phyloP scores from a whole-genome alignment of 2,113 vertebrate genomes.

The Abramis brama region DNA sequence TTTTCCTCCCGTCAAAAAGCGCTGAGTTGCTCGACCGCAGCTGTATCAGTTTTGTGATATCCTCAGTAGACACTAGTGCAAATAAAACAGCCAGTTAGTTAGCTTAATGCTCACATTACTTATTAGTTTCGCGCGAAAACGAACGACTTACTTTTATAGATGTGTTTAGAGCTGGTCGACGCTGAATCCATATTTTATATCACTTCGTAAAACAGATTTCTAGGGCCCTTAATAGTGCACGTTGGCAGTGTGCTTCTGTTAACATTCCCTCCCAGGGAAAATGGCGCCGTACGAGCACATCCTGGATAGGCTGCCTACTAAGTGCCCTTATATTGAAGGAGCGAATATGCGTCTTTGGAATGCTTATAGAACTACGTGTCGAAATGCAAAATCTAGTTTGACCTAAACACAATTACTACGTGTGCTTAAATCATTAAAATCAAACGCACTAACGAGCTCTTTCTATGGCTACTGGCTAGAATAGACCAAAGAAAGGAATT shows the following conservation, averaged over 20 bases:
- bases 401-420: neutral
- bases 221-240: constrained; percentile 57
- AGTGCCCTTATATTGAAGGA: constrained; percentile 17
- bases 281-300: constrained; percentile 15
- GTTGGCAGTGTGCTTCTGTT: constrained; percentile 46
- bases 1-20: constrained; percentile 76
- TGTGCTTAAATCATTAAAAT: neutral
- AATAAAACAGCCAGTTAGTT: constrained; percentile 43
- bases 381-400: neutral
- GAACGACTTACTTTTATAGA: constrained; percentile 58
- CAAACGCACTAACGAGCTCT: neutral
- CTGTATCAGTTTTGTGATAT: constrained; percentile 76
- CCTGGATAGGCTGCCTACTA: constrained; percentile 31
- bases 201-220: constrained; percentile 46
- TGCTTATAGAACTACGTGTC: neutral
- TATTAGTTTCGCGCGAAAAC: neutral
- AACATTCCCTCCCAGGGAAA: constrained; percentile 12
- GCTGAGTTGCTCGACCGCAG: constrained; percentile 72
- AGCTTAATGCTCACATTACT: neutral
- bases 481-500: constrained; percentile 4
- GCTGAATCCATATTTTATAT: constrained; percentile 40
- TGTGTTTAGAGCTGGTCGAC: constrained; percentile 50
- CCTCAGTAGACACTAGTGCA: constrained; percentile 73
- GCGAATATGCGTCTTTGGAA: neutral
- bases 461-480: neutral